Percentiles rank a stretch among this genome's conserved stretches.
These are phyloP conservation scores for Astropecten irregularis DNA, from an alignment of 53 echinoderm and acorn worm species.

Conservation along the genomic window DNA sequence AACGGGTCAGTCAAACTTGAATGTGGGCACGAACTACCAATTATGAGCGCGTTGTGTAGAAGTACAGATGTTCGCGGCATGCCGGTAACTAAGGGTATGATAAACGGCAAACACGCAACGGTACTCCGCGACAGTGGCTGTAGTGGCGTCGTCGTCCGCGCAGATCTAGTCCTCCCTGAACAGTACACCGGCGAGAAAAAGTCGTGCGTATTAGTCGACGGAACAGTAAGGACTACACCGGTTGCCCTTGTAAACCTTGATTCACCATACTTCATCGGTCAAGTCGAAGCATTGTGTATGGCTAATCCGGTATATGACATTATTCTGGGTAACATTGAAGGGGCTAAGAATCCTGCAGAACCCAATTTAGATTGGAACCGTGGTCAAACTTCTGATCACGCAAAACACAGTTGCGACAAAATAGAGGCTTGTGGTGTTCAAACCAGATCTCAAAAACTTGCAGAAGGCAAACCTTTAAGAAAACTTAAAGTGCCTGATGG, in stretches of 20 bases:
- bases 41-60: slow-evolving; percentile 33
- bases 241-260: not conserved
- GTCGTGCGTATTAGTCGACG: slow-evolving; percentile 24
- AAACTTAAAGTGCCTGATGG: slow-evolving; percentile 15
- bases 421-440: not conserved
- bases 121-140: slow-evolving; percentile 56
- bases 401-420: not conserved
- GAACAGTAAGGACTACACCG: slow-evolving; percentile 11
- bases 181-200: slow-evolving; percentile 38
- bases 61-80: not conserved
- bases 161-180: not conserved
- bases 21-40: slow-evolving; percentile 40
- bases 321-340: slow-evolving; percentile 50
- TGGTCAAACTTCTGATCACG: not conserved
- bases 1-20: slow-evolving; percentile 5
- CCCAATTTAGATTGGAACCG: slow-evolving; percentile 29
- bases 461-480: slow-evolving; percentile 17
- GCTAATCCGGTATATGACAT: slow-evolving; percentile 51
- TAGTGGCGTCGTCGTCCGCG: slow-evolving; percentile 1
- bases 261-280: slow-evolving; percentile 28
- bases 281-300: slow-evolving; percentile 28
- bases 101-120: not conserved
- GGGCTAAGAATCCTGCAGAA: slow-evolving; percentile 3
- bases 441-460: slow-evolving; percentile 38
- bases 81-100: slow-evolving; percentile 25